Conservation (phyloP, 1,140 invertebrate genomes). For the Meloidogyne floridensis region DNA sequence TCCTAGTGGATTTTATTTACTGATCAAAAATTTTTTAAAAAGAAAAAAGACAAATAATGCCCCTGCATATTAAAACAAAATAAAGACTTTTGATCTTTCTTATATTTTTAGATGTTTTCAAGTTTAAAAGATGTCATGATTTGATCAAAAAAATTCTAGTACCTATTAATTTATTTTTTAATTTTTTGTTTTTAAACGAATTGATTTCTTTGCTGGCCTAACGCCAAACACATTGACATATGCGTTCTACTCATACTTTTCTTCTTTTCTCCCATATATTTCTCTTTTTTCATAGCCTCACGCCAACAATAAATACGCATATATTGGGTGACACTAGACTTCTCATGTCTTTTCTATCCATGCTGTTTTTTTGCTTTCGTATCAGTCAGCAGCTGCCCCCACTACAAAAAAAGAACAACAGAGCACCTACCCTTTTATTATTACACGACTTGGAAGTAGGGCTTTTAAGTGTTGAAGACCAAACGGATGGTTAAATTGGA, state of each 20-base stretch:
- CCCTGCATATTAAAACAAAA: too few species aligned
- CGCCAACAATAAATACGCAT: not conserved
- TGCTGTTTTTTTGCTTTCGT: conserved; percentile 6
- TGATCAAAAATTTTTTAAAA: too few species aligned
- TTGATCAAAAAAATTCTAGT: too few species aligned
- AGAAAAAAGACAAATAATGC: too few species aligned
- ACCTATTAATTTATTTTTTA: not conserved
- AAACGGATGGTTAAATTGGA: not conserved
- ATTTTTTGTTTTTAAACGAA: not conserved
- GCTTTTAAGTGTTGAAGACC: not conserved
- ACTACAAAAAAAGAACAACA: not conserved
- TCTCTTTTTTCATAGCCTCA: not conserved
- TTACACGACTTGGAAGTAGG: not conserved
- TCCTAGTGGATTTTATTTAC: too few species aligned
- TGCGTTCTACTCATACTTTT: conserved; percentile 3
- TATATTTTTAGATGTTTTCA: too few species aligned
- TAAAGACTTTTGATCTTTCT: too few species aligned
- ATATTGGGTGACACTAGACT: not conserved
- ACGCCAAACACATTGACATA: conserved; percentile 2
- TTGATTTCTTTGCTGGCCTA: conserved; percentile 6
- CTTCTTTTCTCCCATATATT: not conserved
- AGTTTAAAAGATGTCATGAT: too few species aligned
- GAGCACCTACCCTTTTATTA: conserved; percentile 3
- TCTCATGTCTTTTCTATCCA: not conserved
- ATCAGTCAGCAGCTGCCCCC: not conserved